Conservation (phyloP, 2,797 vertebrate genomes). For the Phalanger gymnotis region DNA sequence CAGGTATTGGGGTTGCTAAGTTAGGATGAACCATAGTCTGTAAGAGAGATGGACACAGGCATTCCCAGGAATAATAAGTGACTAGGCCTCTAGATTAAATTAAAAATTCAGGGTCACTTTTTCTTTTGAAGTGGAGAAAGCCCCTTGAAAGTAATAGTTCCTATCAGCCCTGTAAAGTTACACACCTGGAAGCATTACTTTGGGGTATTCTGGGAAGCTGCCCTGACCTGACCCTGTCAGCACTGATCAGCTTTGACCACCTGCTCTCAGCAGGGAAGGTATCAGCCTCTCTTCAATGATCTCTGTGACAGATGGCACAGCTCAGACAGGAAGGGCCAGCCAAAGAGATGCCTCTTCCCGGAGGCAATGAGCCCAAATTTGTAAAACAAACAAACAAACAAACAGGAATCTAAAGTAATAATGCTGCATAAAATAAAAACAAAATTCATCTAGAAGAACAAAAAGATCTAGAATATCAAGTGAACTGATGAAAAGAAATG, state of each 20-base stretch:
- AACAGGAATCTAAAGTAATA: constrained; percentile 61
- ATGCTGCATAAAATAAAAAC: too few species aligned
- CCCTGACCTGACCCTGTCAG: constrained; percentile 57
- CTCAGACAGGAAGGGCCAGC: constrained; percentile 68
- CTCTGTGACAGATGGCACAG: constrained; percentile 76
- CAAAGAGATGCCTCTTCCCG: constrained; percentile 66
- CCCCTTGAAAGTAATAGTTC: constrained; percentile 17
- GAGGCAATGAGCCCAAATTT: constrained; percentile 51
- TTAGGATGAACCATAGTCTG: neutral
- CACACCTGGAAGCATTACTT: constrained; percentile 25
- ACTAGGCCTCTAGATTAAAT: constrained; percentile 6
- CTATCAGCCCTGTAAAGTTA: constrained; percentile 22
- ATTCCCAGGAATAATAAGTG: neutral
- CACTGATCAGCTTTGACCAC: constrained; percentile 68
- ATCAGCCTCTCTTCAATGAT: constrained; percentile 69
- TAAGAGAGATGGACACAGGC: neutral
- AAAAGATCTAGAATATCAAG: too few species aligned
- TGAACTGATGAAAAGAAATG: too few species aligned
- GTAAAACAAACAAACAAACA: neutral
- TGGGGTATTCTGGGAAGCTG: constrained; percentile 15
- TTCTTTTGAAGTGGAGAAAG: constrained; percentile 33
- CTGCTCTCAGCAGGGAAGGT: constrained; percentile 73
- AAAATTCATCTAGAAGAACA: too few species aligned
- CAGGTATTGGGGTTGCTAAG: neutral
- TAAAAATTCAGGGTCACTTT: constrained; percentile 23